phyloP scores from a whole-genome alignment of 2,797 vertebrate species.

The Sciaenops ocellatus region DNA sequence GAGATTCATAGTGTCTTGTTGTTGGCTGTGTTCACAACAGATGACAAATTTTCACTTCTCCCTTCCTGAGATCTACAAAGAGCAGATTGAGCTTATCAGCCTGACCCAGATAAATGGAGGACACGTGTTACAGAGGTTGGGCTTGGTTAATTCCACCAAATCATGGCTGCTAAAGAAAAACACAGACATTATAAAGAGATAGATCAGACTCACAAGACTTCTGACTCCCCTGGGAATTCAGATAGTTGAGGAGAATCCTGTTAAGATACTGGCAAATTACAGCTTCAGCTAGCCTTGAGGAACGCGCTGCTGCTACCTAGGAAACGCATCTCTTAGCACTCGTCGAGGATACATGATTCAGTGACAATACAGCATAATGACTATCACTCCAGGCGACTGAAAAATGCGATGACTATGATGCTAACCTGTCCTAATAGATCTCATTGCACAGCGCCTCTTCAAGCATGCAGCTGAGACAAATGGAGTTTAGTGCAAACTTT shows the following conservation, averaged over 20 bases:
- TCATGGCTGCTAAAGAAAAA: conserved; percentile 64
- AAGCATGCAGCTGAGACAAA: conserved; percentile 56
- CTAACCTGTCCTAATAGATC: conserved; percentile 77
- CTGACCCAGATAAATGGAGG: conserved; percentile 77
- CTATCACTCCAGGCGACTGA: conserved; percentile 52
- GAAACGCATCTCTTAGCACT: conserved; percentile 46
- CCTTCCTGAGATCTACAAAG: conserved; percentile 61
- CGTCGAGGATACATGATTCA: conserved; percentile 54
- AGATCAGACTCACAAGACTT: conserved; percentile 62
- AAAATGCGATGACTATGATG: conserved; percentile 68
- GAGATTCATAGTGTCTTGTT: conserved; percentile 7
- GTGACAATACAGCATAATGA: conserved; percentile 47
- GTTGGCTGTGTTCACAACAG: conserved; percentile 25
- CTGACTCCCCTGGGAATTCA: conserved; percentile 57
- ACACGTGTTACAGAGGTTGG: conserved; percentile 60
- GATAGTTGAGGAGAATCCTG: conserved; percentile 64
- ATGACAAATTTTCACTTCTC: conserved; percentile 56
- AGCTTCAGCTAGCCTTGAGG: conserved; percentile 54
- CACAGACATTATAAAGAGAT: conserved; percentile 62
- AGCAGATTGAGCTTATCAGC: conserved; percentile 71
- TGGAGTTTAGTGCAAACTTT: conserved; percentile 66
- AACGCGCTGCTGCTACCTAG: conserved; percentile 55
- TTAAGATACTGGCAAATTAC: conserved; percentile 64
- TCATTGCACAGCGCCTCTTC: conserved; percentile 32
- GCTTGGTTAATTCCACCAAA: conserved; percentile 74